A percentile compares a stretch with the other conserved stretches of the same genome.
Conservation (phyloP, 2,797 vertebrate genomes). For the Sciaenops ocellatus region DNA sequence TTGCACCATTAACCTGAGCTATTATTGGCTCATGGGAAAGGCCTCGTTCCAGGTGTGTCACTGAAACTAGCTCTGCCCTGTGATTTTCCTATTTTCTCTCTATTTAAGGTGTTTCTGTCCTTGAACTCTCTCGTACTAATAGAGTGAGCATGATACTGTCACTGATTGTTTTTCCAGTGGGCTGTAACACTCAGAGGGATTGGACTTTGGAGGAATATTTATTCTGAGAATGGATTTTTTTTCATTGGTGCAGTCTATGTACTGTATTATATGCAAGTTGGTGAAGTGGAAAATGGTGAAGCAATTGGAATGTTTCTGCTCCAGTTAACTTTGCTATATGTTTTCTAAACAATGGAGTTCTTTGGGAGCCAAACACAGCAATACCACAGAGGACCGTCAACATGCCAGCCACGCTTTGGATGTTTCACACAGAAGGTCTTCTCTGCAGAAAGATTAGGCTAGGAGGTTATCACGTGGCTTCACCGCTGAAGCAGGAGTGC, state of each 20-base stretch:
- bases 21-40: conserved; percentile 75
- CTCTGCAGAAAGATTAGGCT: conserved; percentile 34
- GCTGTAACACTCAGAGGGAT: conserved; percentile 5
- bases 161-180: conserved; percentile 7
- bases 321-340: conserved; percentile 83
- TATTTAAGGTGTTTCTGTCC: conserved; percentile 31
- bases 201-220: conserved; percentile 26
- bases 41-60: conserved; percentile 79
- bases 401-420: conserved; percentile 72
- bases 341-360: conserved; percentile 77
- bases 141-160: conserved; percentile 14
- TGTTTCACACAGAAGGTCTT: conserved; percentile 63
- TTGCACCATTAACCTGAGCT: conserved; percentile 61
- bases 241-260: conserved; percentile 22
- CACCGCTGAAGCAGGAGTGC: conserved; percentile 36
- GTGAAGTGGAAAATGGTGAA: conserved; percentile 59
- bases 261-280: conserved; percentile 35
- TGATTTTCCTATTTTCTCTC: conserved; percentile 49
- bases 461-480: conserved; percentile 39
- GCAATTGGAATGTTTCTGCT: conserved; percentile 86
- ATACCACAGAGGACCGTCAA: conserved; percentile 55
- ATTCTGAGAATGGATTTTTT: conserved; percentile 19
- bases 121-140: conserved; percentile 5
- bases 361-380: conserved; percentile 65
- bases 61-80: conserved; percentile 66